phyloP scores from a whole-genome alignment of 1,140 invertebrate species.

The Drosophila ohnishii region DNA sequence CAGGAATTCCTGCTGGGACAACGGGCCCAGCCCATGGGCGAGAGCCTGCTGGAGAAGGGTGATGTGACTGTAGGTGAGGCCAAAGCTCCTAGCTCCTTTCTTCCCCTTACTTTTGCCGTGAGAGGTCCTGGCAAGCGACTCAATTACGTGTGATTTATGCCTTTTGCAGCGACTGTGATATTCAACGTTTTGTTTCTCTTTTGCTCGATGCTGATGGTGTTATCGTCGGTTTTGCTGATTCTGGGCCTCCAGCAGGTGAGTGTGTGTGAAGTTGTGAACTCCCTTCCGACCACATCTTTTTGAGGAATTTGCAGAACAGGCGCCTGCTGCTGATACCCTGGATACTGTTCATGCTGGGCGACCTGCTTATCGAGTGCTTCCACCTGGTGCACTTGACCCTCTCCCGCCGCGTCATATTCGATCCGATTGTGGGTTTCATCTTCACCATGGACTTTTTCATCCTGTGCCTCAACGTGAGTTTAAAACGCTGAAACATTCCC shows the following conservation, averaged over 20 bases:
- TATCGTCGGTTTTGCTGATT: slow-evolving; percentile 65
- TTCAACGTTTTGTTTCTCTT: slow-evolving; percentile 77
- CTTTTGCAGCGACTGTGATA: slow-evolving; percentile 75
- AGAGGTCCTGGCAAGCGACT: not conserved
- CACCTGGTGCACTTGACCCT: slow-evolving; percentile 66
- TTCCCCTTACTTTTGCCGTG: not conserved
- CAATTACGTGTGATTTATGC: slow-evolving; percentile 56
- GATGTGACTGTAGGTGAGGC: slow-evolving; percentile 70
- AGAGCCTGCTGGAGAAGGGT: slow-evolving; percentile 71
- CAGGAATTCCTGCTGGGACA: slow-evolving; percentile 69
- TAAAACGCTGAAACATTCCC: too few species aligned
- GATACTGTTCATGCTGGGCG: slow-evolving; percentile 69
- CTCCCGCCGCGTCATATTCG: slow-evolving; percentile 64
- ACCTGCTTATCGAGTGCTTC: slow-evolving; percentile 66
- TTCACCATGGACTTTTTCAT: slow-evolving; percentile 78
- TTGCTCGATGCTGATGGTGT: slow-evolving; percentile 71
- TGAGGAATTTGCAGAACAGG: slow-evolving; percentile 51
- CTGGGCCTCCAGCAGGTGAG: slow-evolving; percentile 66
- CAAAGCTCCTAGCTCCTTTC: not conserved
- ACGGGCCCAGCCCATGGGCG: slow-evolving; percentile 53
- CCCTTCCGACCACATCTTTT: not conserved
- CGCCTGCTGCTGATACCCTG: slow-evolving; percentile 71
- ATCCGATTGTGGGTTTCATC: slow-evolving; percentile 76
- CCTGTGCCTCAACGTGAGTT: slow-evolving; percentile 74
- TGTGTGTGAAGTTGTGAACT: not conserved